Conservation (phyloP, 2,797 vertebrate genomes). For the Cercopithecus mitis region DNA sequence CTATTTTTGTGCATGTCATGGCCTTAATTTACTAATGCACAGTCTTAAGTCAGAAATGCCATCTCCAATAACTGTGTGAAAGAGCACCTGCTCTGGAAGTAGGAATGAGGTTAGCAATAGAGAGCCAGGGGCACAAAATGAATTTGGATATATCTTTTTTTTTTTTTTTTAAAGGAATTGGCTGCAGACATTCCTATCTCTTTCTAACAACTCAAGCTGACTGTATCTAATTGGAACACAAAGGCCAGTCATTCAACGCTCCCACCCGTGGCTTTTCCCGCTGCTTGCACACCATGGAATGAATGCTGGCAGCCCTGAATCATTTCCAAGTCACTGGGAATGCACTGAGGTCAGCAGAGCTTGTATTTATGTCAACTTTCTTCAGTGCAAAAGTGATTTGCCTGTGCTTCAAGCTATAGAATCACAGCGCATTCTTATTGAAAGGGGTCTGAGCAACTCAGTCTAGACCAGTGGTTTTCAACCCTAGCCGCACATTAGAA, state of each 20-base stretch:
- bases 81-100: not conserved
- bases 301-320: conserved; percentile 18
- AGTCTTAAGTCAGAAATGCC: conserved; percentile 46
- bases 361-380: conserved; percentile 17
- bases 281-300: conserved; percentile 3
- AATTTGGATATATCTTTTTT: conserved; percentile 50
- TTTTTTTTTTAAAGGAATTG: not conserved
- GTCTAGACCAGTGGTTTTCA: conserved; percentile 32
- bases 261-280: conserved; percentile 40
- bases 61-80: conserved; percentile 32
- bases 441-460: conserved; percentile 38
- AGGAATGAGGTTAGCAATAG: not conserved
- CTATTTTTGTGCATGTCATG: conserved; percentile 14
- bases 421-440: conserved; percentile 23
- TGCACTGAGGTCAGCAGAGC: conserved; percentile 19
- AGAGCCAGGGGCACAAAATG: conserved; percentile 23
- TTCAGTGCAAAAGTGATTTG: conserved; percentile 23
- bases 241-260: conserved; percentile 33
- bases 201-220: conserved; percentile 36
- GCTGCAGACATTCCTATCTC: conserved; percentile 42
- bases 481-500: not conserved
- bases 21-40: conserved; percentile 42
- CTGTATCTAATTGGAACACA: conserved; percentile 49
- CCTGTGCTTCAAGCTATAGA: conserved; percentile 16
- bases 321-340: conserved; percentile 56